Evolutionary conservation across 2,888 invertebrate species (phyloP), one percentile per base, ranked within the genome.

Genomic region (Liodrosophila aerea): DNA sequence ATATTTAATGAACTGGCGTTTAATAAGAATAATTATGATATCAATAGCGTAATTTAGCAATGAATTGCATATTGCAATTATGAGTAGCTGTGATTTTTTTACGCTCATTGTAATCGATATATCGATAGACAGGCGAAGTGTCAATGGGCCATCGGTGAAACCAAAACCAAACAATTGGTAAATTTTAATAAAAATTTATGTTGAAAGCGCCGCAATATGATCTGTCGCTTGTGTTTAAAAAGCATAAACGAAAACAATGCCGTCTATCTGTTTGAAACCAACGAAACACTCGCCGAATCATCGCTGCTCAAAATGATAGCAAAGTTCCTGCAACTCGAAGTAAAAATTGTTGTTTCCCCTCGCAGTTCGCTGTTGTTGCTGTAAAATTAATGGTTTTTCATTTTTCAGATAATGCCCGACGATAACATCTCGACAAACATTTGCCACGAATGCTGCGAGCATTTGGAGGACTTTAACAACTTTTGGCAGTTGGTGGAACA

Each of bases 181-280:
- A 46, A 52, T 49, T 15, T 43, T 58, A 12, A 57, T 54, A 33
- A 29, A 36, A 51, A 60, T 71, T 64, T 58, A 75, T 75, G 72
- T 58, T 75, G 49, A 69, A 51, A 58, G 47, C 50, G 47, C 64
- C 45, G 61, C 60, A 75, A 46, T 11, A 85, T 85, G 85, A 76
- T 83, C 58, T 86, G 86, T 65, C 85, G 86, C 47, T 68, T 86
- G 63, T 86, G 85, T 66, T 71, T 86, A 57, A 72, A 63, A 41
- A 70, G 56, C 64, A 69, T 85, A 59, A 70, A 64, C 51, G 70
- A 59, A 58, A 74, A 76, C 49, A 73, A 66, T 62, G 74, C 76
- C 16, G 78, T 85, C 36, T 68, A 60, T 8, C 54, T 86, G 4
- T 86, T 82, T 52, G 74, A 76, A 30, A 84, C 81, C 2, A 54